Conservation (phyloP, 2,888 invertebrate genomes). For the Serripes groenlandicus region DNA sequence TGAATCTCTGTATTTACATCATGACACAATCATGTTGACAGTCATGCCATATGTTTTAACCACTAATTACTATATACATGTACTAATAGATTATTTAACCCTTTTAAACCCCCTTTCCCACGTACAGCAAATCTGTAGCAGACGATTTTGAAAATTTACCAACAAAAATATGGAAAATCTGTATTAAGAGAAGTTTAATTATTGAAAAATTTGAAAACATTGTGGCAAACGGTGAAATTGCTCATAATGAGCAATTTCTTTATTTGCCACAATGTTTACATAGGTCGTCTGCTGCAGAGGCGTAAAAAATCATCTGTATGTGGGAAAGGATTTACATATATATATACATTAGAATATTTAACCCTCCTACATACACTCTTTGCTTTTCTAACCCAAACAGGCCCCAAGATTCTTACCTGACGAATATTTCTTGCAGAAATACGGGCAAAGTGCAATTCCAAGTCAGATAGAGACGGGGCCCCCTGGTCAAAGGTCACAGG, state of each 20-base stretch:
- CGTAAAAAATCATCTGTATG: background rate
- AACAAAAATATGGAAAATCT: too few relatives aligned
- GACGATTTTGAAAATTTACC: too few relatives aligned
- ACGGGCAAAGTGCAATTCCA: constrained; percentile 74
- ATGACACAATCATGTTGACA: too few relatives aligned
- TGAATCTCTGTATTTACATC: too few relatives aligned
- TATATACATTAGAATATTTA: background rate
- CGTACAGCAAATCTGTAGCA: too few relatives aligned
- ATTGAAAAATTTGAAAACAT: background rate
- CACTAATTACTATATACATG: too few relatives aligned
- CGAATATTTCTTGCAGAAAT: constrained; percentile 70
- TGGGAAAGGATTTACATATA: background rate
- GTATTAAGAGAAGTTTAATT: too few relatives aligned
- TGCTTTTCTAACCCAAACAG: constrained; percentile 65
- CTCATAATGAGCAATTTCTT: background rate
- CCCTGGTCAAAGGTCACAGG: constrained; percentile 54
- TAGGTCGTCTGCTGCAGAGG: background rate
- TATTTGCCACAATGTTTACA: background rate
- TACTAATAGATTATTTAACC: too few relatives aligned
- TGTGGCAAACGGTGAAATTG: background rate
- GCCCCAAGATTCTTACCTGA: constrained; percentile 55
- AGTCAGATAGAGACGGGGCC: constrained; percentile 50
- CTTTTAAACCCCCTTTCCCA: too few relatives aligned
- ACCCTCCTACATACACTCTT: constrained; percentile 33
- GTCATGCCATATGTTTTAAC: too few relatives aligned